Evolutionary conservation across 2,888 invertebrate genomes (phyloP).

Genomic region (Nemapogon koenigi): DNA sequence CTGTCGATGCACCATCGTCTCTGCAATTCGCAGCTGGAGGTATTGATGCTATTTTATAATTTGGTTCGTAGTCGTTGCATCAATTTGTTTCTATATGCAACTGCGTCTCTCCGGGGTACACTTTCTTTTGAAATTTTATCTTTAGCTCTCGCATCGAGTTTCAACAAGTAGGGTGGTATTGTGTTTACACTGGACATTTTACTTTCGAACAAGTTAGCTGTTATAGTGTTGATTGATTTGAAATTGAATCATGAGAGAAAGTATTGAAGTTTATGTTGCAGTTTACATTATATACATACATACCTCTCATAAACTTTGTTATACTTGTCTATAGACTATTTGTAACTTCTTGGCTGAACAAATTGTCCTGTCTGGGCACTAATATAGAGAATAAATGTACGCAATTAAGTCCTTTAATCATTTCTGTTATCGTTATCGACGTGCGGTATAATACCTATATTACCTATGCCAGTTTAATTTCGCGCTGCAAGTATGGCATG

Average conservation of each 20-base stretch:
- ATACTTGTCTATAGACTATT: no score
- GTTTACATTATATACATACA: slow-evolving; percentile 14
- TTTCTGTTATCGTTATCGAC: slow-evolving; percentile 3
- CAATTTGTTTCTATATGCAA: slow-evolving; percentile 29
- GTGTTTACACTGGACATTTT: slow-evolving; percentile 5
- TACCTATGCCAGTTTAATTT: slow-evolving; percentile 6
- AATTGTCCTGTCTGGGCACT: no score
- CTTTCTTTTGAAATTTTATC: slow-evolving; percentile 52
- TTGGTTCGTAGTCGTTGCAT: slow-evolving; percentile 25
- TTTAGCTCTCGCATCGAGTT: slow-evolving; percentile 22
- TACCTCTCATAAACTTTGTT: slow-evolving; percentile 13
- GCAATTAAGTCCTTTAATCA: no score
- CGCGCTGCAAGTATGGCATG: slow-evolving; percentile 8
- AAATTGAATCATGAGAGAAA: slow-evolving; percentile 23
- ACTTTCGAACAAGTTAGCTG: slow-evolving; percentile 16
- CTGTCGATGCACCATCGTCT: slow-evolving; percentile 29
- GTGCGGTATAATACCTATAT: no score
- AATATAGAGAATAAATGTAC: no score
- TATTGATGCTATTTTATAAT: slow-evolving; percentile 36
- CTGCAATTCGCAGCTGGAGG: slow-evolving; percentile 44
- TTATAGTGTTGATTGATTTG: slow-evolving; percentile 20
- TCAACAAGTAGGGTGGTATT: slow-evolving; percentile 1
- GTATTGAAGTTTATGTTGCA: slow-evolving; percentile 21
- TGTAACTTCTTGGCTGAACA: no score
- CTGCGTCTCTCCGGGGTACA: slow-evolving; percentile 20